Evolutionary conservation across 2,797 vertebrate genomes (phyloP), one percentile per base, ranked within the genome.

Genomic region (Botia kubotai): DNA sequence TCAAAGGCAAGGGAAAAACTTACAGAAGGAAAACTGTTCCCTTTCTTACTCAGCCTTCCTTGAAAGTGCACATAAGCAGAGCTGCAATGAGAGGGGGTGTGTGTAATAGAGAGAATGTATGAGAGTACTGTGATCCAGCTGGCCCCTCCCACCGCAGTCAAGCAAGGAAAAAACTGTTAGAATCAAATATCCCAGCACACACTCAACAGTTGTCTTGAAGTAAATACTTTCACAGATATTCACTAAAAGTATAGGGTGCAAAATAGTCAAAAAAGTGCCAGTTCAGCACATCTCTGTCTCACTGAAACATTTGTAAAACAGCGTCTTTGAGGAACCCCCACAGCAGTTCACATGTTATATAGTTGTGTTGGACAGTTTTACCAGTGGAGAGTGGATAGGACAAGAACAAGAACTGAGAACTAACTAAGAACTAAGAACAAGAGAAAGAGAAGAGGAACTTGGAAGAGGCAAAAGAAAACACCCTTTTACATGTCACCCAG

Each of bases 41-140:
- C 85, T 86, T 79, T 85, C 86, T 81, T 84, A 87, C 82, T 86
- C 89, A 92, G 92, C 77, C 90, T 90, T 87, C 90, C 92, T 91
- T 87, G 89, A 78, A 93, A 89, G 90, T 92, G 90, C 93, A 90
- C 89, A 91, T 86, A 88, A 91, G 90, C 90, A 89, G 90, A 88
- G 92, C 90, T 88, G 93, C 93, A 94, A 89, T 95, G 94, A 91
- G 89, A 92, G 92, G 92, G 92, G 83, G 87, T 58, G 90, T 73
- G 90, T 85, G 80, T 65, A 81, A 76, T 70, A 86, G 50, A 55
- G 43, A 23, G 7, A 52, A 89, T 29, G 90, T 23, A 75, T 84
- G 77, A 82, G 76, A 87, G 87, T 88, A 91, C 91, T 91, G 87
- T 89, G 90, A 89, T 89, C 87, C 19, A 86, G 77, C 75, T 69